These are phyloP conservation scores for Drosophila algonquin DNA, from an alignment of 2,888 invertebrate genomes.

Conservation along the genomic window DNA sequence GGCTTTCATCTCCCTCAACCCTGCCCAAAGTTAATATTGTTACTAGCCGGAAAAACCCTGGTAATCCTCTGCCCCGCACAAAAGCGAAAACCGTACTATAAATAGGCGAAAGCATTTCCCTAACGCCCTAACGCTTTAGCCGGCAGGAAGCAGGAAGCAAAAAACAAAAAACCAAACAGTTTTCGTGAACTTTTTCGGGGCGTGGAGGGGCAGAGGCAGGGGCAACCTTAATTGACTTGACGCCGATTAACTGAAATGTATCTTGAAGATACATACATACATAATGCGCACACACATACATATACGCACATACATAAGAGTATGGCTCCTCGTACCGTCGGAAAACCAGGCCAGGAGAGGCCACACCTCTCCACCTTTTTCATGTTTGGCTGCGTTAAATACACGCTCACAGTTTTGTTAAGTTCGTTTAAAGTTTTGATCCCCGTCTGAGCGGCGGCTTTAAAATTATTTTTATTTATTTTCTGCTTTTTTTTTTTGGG, in stretches of 20 bases:
- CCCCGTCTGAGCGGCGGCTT: conserved; percentile 52
- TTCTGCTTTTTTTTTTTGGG: conserved; percentile 1
- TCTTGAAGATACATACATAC: conserved; percentile 41
- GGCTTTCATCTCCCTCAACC: background rate
- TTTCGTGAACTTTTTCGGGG: conserved; percentile 59
- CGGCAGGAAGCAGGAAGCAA: background rate
- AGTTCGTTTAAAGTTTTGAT: conserved; percentile 72
- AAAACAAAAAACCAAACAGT: conserved; percentile 35
- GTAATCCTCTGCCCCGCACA: background rate
- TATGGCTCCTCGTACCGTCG: background rate
- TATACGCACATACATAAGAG: background rate
- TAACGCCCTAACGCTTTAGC: background rate
- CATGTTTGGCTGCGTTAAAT: conserved; percentile 44
- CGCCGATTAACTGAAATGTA: conserved; percentile 70
- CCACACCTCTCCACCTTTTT: conserved; percentile 36
- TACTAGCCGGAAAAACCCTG: background rate
- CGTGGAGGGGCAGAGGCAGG: too few species aligned
- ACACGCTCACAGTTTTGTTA: conserved; percentile 52
- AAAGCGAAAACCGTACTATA: background rate
- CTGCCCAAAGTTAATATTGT: background rate
- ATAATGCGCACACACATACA: conserved; percentile 2
- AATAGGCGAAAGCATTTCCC: background rate
- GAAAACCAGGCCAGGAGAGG: conserved; percentile 3
- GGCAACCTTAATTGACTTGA: conserved; percentile 65
- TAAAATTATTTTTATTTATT: conserved; percentile 41